Base-by-base conservation (phyloP, 1,140 invertebrate species). In the Drosophila kepulauana region DNA sequence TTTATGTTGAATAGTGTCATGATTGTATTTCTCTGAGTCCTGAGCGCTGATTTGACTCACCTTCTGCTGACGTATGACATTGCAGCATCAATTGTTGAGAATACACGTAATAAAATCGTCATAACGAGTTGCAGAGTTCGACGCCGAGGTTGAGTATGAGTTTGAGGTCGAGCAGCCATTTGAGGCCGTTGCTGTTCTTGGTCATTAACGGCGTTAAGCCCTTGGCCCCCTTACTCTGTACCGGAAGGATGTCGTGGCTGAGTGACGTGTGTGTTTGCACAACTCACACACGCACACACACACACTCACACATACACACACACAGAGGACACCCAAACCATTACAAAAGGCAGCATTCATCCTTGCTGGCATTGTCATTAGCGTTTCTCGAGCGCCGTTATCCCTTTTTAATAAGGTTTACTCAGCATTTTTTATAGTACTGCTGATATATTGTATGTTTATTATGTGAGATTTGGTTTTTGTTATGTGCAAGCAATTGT, bases 321-420 rank as follows among this genome's bases (percentile, higher is more conserved):
- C 57, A 38, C 41, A 13, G 76, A 35, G 49, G n/a, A 41, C 38
- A 10, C 78, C 15, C 61, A 45, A 38, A 13, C 48, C 38, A 58
- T 59, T 56, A 61, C 35, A 38, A 38, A 7, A 38, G 35, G 35
- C 46, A 41, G 33, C 10, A 25, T 25, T 28, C 58, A 78, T 56
- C 66, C 72, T 81, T 41, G 69, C 52, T 59, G 70, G 80, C 82
- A 72, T 87, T 87, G 82, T 87, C 82, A 87, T 87, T 87, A 87
- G 82, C 82, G 82, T 72, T 80, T 67, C 80, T 82, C 84, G 80
- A 80, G 78, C 65, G 75, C 78, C 81, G 78, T 88, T 88, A 88
- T 88, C 85, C 85, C 85, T 88, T 88, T 88, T 88, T 88, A 88
- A 88, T 88, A 88, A 88, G 85, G 85, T 88, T 88, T 88, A 89